Conservation (phyloP, 2,797 vertebrate genomes). For the Salarias fasciatus region DNA sequence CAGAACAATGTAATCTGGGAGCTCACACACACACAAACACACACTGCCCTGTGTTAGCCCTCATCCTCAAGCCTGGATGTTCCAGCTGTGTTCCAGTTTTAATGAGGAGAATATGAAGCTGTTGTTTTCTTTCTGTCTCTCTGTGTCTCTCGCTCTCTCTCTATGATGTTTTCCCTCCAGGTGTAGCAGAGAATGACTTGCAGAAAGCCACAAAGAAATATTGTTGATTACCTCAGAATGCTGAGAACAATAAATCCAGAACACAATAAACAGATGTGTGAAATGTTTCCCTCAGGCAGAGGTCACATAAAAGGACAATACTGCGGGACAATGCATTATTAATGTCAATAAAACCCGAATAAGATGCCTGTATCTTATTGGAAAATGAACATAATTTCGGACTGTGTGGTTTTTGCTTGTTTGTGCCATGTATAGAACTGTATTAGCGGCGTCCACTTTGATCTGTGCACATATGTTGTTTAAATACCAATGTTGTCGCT, state of each 20-base stretch:
- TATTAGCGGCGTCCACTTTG: neutral
- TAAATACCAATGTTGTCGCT: neutral
- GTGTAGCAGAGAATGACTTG: slow-evolving; percentile 56
- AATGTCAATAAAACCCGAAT: neutral
- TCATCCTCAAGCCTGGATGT: slow-evolving; percentile 18
- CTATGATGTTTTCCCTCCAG: slow-evolving; percentile 21
- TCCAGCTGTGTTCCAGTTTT: slow-evolving; percentile 45
- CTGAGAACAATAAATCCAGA: slow-evolving; percentile 13
- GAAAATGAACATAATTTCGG: neutral
- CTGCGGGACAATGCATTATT: neutral
- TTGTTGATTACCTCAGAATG: slow-evolving; percentile 4
- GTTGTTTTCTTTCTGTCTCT: slow-evolving; percentile 7
- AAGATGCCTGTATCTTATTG: neutral
- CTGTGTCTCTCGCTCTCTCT: neutral
- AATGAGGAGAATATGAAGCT: slow-evolving; percentile 19
- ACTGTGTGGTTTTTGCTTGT: neutral
- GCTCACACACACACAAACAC: neutral
- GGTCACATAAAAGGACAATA: slow-evolving; percentile 16
- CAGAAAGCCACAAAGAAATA: slow-evolving; percentile 41
- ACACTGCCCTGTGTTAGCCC: slow-evolving; percentile 15
- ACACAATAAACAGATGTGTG: slow-evolving; percentile 9
- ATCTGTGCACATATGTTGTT: neutral
- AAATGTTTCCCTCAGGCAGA: slow-evolving; percentile 5
- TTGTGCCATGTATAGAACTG: neutral
- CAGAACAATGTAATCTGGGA: slow-evolving; percentile 38